Evolutionary conservation across 2,888 invertebrate species (phyloP), one percentile per base, ranked within the genome.

Genomic region (Cephus pygmeus): DNA sequence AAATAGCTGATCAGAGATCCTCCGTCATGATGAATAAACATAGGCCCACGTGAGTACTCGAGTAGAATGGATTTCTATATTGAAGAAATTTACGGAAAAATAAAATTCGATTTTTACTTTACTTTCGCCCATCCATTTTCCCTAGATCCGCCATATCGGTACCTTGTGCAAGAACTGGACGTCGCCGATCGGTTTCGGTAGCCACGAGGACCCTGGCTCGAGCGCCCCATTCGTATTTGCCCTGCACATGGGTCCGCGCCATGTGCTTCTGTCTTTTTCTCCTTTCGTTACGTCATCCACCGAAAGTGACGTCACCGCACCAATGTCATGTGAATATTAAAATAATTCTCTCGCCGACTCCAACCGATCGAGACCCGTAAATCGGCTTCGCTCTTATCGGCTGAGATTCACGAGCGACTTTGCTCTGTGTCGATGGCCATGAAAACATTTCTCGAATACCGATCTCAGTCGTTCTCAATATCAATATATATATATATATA

Each of bases 241-340:
- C 71, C 71, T 31, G 31, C 12, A 31, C 31, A 12, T 31, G 31
- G 71, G 3, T 15, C 12, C 71, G 71, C 71, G 71, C 71, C 71
- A 34, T 23, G 71, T 23, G 31, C 71, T 71, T 78, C 3, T 76
- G 75, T 81, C 79, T 77, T 76, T 79, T 76, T 81, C 76, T 76
- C 76, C 76, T 73, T 69, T 36, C 76, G 73, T 81, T 80, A 75
- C 81, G 78, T 81, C 81, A 81, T 81, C 73, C 69, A 30, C 30
- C 75, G 35, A 35, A 75, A 79, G 77, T 81, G 80, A 81, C 81
- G 79, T 81, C 81, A 81, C 77, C 75, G 15, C 34, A 36, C 15
- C 34, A n/a, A 69, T 40, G 69, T 74, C 68, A 12, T 71, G 15
- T 31, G 31, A 71, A 71, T 31, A 71, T 71, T 31, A 31, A 12